Base-by-base conservation (phyloP, 2,888 invertebrate species). In the Cheilosia soror region DNA sequence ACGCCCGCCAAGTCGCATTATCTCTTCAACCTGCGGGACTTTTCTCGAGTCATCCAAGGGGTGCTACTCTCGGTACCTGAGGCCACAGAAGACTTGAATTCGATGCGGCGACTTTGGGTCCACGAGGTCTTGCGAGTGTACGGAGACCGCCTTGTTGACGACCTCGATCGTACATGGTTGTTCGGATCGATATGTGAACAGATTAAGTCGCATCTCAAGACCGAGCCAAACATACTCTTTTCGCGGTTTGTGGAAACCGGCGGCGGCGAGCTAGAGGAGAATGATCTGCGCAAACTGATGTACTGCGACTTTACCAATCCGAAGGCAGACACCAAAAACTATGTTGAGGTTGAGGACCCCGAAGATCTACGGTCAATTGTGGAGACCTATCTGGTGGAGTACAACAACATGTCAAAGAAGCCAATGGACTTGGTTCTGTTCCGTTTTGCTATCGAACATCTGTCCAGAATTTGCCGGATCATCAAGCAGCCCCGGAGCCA, bases 221-320 rank as follows among this genome's bases (percentile, higher is more conserved):
- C 95, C 47, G 93, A 95, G 87, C 94, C 97, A 85, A 94, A 96
- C 87, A 90, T 91, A 2, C 93, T 98, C 90, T 96, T 98, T 71
- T 92, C 93, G 4, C 94, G 97, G 80, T 92, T 98, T 0, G 93
- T 94, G 47, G 88, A 89, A 60, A 88, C 91, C 80, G 89, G 89
- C 31, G 89, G 89, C 31, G 85, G 89, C 62, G 68, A 87, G 27
- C 94, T 98, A 62, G 95, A 95, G 1, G 98, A 98, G 90, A 93
- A 93, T 20, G 97, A 98, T 90, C 93, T 98, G 6, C 94, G 98
- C 75, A 96, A 96, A 88, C 93, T 99, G 82, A 95, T 99, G 79
- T 99, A 97, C 92, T 99, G 99, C 90, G 98, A 99, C 92, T 99
- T 99, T 91, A 96, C 96, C 0, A 98, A 99, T 93, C 97, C 98